phyloP scores from a whole-genome alignment of 2,113 vertebrate species.

The Seriola quinqueradiata region DNA sequence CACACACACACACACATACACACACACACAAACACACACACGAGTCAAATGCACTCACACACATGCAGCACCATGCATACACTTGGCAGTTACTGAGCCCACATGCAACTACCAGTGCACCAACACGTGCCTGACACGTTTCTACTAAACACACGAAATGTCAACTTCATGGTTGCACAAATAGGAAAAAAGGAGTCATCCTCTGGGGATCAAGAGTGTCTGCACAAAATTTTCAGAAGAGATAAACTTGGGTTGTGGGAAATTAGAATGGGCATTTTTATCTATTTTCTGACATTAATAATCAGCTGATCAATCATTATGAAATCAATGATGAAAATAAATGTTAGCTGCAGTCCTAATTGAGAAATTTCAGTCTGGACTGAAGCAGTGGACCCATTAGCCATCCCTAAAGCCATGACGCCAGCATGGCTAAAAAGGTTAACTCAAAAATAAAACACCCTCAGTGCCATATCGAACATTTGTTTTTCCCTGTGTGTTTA shows the following conservation, averaged over 20 bases:
- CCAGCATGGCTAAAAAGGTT: no score
- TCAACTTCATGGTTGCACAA: neutral
- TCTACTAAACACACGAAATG: neutral
- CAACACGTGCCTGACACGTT: slow-evolving; percentile 28
- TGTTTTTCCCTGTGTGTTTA: neutral
- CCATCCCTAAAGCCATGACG: no score
- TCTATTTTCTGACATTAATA: no score
- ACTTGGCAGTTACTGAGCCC: slow-evolving; percentile 36
- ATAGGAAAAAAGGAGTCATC: neutral
- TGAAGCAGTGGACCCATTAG: no score
- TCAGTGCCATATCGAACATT: neutral
- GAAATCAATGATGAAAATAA: no score
- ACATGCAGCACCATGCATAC: slow-evolving; percentile 5
- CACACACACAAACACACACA: slow-evolving; percentile 20
- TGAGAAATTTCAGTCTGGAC: no score
- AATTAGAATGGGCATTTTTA: no score
- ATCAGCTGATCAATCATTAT: no score
- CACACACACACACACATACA: slow-evolving; percentile 17
- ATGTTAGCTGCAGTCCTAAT: no score
- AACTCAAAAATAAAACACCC: no score
- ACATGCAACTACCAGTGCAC: slow-evolving; percentile 50
- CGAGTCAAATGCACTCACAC: slow-evolving; percentile 26
- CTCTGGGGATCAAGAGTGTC: neutral
- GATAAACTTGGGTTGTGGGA: no score
- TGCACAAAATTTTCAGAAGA: neutral